phyloP scores from a whole-genome alignment of 2,113 vertebrate genomes.

The Aptenodytes patagonicus region DNA sequence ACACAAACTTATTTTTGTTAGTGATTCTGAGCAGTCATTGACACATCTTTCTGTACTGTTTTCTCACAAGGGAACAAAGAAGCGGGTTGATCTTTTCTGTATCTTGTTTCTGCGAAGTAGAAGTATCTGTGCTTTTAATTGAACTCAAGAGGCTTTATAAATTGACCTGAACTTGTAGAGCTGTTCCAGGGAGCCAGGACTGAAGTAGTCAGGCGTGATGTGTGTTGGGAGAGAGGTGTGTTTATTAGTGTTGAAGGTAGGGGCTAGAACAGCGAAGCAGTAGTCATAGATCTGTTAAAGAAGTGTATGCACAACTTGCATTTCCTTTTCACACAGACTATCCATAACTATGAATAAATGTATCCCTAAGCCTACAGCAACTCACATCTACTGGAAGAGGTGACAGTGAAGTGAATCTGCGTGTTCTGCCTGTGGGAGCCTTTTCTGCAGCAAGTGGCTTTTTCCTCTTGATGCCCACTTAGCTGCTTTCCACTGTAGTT shows the following conservation, averaged over 20 bases:
- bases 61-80: conserved; percentile 22
- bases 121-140: conserved; percentile 53
- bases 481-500: not conserved
- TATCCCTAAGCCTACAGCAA: not conserved
- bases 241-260: not conserved
- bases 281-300: not conserved
- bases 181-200: conserved; percentile 8
- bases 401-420: not conserved
- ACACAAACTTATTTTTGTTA: not conserved
- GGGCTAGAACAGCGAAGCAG: not conserved
- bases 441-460: not conserved
- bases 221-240: conserved; percentile 1
- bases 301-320: not conserved
- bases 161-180: conserved; percentile 36
- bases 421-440: not conserved
- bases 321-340: not conserved
- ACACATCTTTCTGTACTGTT: not conserved
- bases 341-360: not conserved
- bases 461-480: not conserved
- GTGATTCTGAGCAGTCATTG: conserved; percentile 26
- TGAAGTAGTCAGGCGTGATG: conserved; percentile 46
- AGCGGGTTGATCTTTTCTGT: not conserved
- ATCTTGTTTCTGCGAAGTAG: conserved; percentile 27
- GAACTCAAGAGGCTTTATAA: conserved; percentile 56
- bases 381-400: not conserved